Evolutionary conservation across 2,797 vertebrate species (phyloP), one percentile per base, ranked within the genome.

Genomic region (Antennarius maculatus): DNA sequence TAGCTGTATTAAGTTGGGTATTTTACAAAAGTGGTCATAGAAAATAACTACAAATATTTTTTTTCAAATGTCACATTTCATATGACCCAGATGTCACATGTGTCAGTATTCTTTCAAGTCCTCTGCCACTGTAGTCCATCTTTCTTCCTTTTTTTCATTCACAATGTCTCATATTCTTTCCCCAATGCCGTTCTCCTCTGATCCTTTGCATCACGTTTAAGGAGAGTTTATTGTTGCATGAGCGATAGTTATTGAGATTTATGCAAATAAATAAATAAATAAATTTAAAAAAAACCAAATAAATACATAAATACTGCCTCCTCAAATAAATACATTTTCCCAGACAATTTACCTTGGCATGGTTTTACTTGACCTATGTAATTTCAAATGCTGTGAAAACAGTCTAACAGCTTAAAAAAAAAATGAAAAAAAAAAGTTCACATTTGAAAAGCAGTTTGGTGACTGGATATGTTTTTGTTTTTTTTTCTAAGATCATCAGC

Each of bases 1-100:
- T 49, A 43, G 63, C 76, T 16, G n/a, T 76, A 52, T 83, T 55
- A 56, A 66, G 55, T 69, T 77, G 54, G 50, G 68, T 86, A 87
- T 90, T 88, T 91, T 89, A 92, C 81, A 93, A 94, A 94, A 90
- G 73, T 71, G 69, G 81, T 85, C 81, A 80, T 90, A 91, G 83
- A 93, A 93, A 93, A 93, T 90, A 92, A 92, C 92, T 92, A 91
- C 83, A 91, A 92, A 90, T 87, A 75, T 88, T 86, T 86, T 86
- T 86, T 85, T 68, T 77, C 82, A 76, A 78, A 79, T 79, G 75
- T 61, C 47, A 63, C 76, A 79, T 76, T 77, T 69, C 43, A 14
- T 58, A 54, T 80, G 74, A 85, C 76, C 81, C 56, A 74, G 60
- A 66, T 54, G 74, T 79, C 69, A 71, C 43, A 59, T 65, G 48